Evolutionary conservation across 2,797 vertebrate genomes (phyloP), one percentile per base, ranked within the genome.

Genomic region (Myotis planiceps): DNA sequence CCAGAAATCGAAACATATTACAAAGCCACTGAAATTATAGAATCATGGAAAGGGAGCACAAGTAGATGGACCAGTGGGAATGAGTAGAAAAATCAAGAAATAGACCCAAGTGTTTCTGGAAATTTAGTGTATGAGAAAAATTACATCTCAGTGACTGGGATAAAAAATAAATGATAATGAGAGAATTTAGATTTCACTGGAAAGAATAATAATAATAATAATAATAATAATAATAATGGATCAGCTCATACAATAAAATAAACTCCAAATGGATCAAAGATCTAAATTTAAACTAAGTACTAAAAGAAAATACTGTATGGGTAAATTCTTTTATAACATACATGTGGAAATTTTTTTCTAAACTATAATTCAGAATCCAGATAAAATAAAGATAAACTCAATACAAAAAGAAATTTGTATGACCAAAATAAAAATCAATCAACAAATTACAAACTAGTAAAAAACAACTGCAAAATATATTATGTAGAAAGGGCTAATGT

Each of bases 341-440:
- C 3, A 66, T 37, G 29, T 79, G 42, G 18, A 53, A 45, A 45
- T 45, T 25, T 45, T 23, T 79, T 80, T 21, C 53, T 84, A 84
- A 92, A 76, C 9, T 75, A 60, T 58, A 51, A 88, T 25, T 92
- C 80, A 79, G 51, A 84, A 83, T 45, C 37, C 18, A 74, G 27
- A 53, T 45, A 80, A 93, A 81, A 76, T 87, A n/a, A 45, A 87
- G 9, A 47, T 74, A 76, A 94, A 69, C 53, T 92, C 53, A 90
- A 47, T 58, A 85, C 29, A 42, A 88, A 80, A 23, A 68, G 32
- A 63, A 32, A 45, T 94, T 60, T 84, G 2, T 45, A 80, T 79
- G 53, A 63, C 13, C 47, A 90, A 39, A 87, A 90, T 49, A 60
- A 92, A 95, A 97, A 83, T 83, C 32, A 75, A 83, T 53, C 34